Conservation (phyloP, 2,888 invertebrate species). For the Stenichneumon culpator region DNA sequence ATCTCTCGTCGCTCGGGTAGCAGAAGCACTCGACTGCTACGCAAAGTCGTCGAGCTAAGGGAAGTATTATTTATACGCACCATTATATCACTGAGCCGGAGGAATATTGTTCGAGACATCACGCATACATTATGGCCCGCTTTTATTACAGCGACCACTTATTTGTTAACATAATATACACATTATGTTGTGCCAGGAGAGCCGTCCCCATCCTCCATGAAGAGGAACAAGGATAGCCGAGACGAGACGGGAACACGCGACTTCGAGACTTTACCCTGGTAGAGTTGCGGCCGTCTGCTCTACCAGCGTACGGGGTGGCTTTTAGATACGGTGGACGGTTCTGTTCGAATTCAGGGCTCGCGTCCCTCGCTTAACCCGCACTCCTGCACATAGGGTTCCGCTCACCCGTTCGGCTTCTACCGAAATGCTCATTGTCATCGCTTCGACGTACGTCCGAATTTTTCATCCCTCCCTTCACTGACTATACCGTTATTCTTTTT, state of each 20-base stretch:
- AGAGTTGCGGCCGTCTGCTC: constrained; percentile 36
- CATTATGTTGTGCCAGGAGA: constrained; percentile 74
- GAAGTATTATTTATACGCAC: constrained; percentile 82
- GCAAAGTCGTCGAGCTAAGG: constrained; percentile 70
- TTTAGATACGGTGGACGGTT: constrained; percentile 81
- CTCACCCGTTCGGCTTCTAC: constrained; percentile 47
- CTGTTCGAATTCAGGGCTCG: constrained; percentile 69
- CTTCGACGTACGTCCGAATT: constrained; percentile 54
- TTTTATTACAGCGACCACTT: constrained; percentile 83
- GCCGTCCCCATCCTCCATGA: constrained; percentile 9
- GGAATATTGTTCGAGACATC: constrained; percentile 83
- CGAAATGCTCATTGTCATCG: constrained; percentile 62
- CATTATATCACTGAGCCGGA: constrained; percentile 81
- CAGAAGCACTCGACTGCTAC: constrained; percentile 40
- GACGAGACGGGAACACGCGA: constrained; percentile 55
- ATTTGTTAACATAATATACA: constrained; percentile 84
- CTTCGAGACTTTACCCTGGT: constrained; percentile 34
- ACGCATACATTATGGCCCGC: constrained; percentile 82
- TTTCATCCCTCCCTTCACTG: constrained; percentile 51
- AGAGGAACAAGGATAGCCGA: constrained; percentile 48
- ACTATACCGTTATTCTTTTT: constrained; percentile 25
- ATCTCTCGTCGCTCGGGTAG: constrained; percentile 42
- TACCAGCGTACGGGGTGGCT: constrained; percentile 60
- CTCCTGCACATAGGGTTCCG: constrained; percentile 17
- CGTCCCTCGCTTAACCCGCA: constrained; percentile 12